Percentiles rank a stretch among this genome's conserved stretches.
phyloP scores from a whole-genome alignment of 2,113 vertebrate species.

The Aythya baeri region DNA sequence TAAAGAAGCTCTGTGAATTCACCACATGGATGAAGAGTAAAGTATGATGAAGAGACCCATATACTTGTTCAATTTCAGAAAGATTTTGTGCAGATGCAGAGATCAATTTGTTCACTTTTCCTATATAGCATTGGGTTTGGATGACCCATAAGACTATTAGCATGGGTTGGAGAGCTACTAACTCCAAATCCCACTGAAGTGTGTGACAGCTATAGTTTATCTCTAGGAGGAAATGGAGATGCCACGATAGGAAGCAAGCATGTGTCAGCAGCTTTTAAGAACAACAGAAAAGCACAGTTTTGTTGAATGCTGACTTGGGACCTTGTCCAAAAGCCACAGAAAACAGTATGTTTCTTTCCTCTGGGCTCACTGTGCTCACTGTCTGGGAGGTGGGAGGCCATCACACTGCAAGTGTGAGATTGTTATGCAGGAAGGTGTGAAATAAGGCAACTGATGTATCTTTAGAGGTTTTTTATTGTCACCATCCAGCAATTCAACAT shows the following conservation, averaged over 20 bases:
- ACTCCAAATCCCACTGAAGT: background rate
- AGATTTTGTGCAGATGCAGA: background rate
- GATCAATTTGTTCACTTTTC: background rate
- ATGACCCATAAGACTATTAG: background rate
- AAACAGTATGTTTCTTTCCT: constrained; percentile 38
- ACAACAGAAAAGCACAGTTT: background rate
- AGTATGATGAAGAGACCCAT: background rate
- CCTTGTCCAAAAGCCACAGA: constrained; percentile 16
- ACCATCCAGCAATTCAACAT: background rate
- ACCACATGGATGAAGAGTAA: background rate
- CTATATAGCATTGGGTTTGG: background rate
- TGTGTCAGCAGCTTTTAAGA: constrained; percentile 17
- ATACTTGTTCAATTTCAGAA: background rate
- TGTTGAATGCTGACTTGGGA: background rate
- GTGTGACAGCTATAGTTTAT: background rate
- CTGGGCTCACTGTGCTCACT: background rate
- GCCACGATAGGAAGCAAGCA: background rate
- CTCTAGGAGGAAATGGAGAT: constrained; percentile 15
- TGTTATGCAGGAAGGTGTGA: constrained; percentile 56
- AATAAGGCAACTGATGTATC: constrained; percentile 14
- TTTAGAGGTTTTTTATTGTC: constrained; percentile 18
- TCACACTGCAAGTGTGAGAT: constrained; percentile 38
- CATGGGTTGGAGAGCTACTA: background rate
- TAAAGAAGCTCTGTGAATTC: background rate
- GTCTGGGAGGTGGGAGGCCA: constrained; percentile 30